Conservation (phyloP, 2,888 invertebrate genomes). For the Creontiades dilutus region DNA sequence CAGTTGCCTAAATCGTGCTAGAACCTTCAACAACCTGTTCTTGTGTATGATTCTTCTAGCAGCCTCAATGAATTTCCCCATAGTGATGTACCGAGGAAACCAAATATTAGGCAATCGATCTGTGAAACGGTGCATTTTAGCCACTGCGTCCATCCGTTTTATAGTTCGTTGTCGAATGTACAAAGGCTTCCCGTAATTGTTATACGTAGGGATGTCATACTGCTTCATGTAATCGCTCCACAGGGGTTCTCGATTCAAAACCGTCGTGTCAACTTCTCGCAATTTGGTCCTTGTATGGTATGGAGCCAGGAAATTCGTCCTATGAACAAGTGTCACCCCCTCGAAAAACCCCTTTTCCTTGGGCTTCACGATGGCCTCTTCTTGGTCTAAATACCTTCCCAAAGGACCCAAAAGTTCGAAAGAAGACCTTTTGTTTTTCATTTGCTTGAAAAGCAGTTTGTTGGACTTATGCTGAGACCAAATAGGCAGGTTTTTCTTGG, state of each 20-base stretch:
- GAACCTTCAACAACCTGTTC: constrained; percentile 66
- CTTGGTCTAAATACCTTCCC: constrained; percentile 52
- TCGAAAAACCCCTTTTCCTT: constrained; percentile 57
- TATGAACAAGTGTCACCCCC: constrained; percentile 13
- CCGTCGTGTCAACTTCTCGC: background rate
- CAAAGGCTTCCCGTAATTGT: constrained; percentile 1
- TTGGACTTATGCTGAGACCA: constrained; percentile 56
- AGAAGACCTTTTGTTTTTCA: constrained; percentile 33
- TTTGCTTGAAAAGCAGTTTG: constrained; percentile 52
- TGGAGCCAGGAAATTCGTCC: constrained; percentile 26
- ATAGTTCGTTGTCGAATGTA: constrained; percentile 48
- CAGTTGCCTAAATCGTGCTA: constrained; percentile 44
- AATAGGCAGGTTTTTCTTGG: constrained; percentile 27
- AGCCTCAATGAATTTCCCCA: constrained; percentile 70
- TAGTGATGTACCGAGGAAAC: constrained; percentile 68
- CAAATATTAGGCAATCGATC: constrained; percentile 63
- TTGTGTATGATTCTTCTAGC: constrained; percentile 60
- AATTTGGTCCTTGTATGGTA: constrained; percentile 52
- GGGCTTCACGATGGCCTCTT: background rate
- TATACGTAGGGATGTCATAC: constrained; percentile 38
- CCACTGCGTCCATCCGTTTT: constrained; percentile 1
- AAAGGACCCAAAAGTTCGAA: constrained; percentile 50
- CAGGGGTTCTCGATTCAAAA: constrained; percentile 1
- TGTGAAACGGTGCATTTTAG: constrained; percentile 51
- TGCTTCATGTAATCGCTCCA: constrained; percentile 54